A percentile compares a stretch with the other conserved stretches of the same genome.
Conservation (phyloP, 1,140 invertebrate genomes). For the Aphis craccivora region DNA sequence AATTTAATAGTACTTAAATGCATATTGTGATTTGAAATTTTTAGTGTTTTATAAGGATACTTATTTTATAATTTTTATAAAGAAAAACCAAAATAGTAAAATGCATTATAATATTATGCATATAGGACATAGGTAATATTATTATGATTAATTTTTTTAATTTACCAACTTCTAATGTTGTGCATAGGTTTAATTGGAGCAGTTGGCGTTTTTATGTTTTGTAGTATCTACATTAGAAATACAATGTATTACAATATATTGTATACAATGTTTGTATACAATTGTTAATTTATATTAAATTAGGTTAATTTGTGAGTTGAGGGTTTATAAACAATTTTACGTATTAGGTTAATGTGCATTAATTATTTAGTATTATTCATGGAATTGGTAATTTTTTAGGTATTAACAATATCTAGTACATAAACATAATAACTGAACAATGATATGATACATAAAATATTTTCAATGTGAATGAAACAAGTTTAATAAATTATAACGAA, state of each 20-base stretch:
- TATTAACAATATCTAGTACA: not conserved
- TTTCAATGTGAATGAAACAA: not conserved
- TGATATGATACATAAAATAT: not conserved
- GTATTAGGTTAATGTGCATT: not conserved
- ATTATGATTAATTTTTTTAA: not conserved
- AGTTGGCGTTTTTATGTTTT: not conserved
- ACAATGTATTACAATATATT: no score
- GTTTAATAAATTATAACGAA: not conserved
- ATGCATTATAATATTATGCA: no score
- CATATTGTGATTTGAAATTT: not conserved
- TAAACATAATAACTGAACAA: not conserved
- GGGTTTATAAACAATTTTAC: not conserved
- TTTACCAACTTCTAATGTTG: not conserved
- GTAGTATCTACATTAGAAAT: not conserved
- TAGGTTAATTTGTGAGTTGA: not conserved
- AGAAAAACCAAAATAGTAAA: not conserved
- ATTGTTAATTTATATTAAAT: not conserved
- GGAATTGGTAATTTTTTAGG: not conserved
- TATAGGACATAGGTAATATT: no score
- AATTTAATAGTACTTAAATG: no score
- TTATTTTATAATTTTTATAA: not conserved
- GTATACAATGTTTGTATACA: not conserved
- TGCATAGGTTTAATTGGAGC: not conserved
- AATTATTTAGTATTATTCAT: not conserved
- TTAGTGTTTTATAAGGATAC: not conserved